Percentiles rank a stretch among this genome's conserved stretches.
These are phyloP conservation scores for Pollenia amentaria DNA, from an alignment of 2,888 invertebrate genomes.

Conservation along the genomic window DNA sequence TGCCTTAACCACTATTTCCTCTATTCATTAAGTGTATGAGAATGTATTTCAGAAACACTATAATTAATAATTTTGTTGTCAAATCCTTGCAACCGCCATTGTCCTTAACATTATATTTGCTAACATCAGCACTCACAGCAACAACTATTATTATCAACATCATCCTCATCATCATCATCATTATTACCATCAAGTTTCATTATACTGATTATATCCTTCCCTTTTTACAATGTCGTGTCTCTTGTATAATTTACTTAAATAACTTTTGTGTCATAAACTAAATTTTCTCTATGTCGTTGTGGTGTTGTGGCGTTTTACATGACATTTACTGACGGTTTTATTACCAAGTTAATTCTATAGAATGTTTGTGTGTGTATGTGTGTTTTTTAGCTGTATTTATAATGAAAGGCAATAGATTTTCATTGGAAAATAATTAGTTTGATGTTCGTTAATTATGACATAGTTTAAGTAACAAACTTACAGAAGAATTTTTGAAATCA, in stretches of 20 bases:
- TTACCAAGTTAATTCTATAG: constrained; percentile 40
- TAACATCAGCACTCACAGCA: background rate
- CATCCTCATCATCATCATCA: background rate
- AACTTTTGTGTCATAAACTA: constrained; percentile 36
- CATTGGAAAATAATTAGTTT: constrained; percentile 50
- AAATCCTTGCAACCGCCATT: no score
- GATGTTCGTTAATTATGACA: constrained; percentile 51
- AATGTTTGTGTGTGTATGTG: background rate
- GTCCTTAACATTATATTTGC: no score
- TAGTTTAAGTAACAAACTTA: constrained; percentile 28
- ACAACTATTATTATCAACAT: constrained; percentile 40
- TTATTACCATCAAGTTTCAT: constrained; percentile 5
- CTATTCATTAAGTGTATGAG: no score
- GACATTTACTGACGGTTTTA: constrained; percentile 34
- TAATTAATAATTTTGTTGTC: no score
- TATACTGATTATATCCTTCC: constrained; percentile 5
- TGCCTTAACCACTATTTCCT: no score
- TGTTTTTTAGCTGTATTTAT: constrained; percentile 1
- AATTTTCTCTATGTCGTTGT: background rate
- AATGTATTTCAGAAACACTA: no score
- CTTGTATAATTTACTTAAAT: constrained; percentile 42
- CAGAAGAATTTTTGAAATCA: background rate
- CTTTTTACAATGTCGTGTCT: background rate
- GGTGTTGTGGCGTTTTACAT: constrained; percentile 21
- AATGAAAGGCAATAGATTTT: constrained; percentile 27